Conservation (phyloP, 2,797 vertebrate species). For the Rhynchonycteris naso region DNA sequence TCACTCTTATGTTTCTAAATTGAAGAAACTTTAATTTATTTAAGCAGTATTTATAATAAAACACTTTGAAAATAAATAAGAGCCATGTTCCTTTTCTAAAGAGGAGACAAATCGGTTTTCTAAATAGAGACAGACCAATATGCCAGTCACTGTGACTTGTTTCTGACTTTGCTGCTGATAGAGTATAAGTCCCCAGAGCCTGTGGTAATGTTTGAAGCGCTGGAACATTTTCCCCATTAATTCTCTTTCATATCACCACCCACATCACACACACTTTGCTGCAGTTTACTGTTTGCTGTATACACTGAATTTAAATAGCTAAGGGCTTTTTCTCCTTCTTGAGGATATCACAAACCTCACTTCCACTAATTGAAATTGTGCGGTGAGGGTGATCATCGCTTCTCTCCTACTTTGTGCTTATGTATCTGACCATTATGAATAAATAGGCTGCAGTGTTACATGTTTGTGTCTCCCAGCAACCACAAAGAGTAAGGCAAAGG, state of each 20-base stretch:
- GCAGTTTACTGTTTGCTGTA: background rate
- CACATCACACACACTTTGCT: constrained; percentile 31
- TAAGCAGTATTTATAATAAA: constrained; percentile 48
- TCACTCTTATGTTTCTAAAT: constrained; percentile 55
- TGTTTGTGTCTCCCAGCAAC: background rate
- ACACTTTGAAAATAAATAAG: constrained; percentile 58
- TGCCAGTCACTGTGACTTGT: background rate
- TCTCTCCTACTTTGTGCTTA: constrained; percentile 7
- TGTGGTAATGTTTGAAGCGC: constrained; percentile 45
- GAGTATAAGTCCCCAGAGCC: background rate
- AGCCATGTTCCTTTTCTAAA: constrained; percentile 52
- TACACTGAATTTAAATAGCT: constrained; percentile 75
- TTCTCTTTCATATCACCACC: constrained; percentile 40
- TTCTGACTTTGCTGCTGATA: constrained; percentile 51
- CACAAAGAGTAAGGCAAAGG: background rate
- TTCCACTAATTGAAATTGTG: constrained; percentile 63
- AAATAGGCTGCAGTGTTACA: background rate
- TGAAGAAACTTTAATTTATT: constrained; percentile 61
- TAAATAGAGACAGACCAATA: constrained; percentile 59
- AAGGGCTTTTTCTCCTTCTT: constrained; percentile 8
- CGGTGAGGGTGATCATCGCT: background rate
- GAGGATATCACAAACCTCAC: constrained; percentile 18
- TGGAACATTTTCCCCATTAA: constrained; percentile 46
- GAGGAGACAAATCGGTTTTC: constrained; percentile 58
- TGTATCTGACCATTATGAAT: background rate